Percentiles rank a stretch among this genome's conserved stretches.
phyloP scores from a whole-genome alignment of 2,797 vertebrate species.

The Pseudotriccus pelzelni region DNA sequence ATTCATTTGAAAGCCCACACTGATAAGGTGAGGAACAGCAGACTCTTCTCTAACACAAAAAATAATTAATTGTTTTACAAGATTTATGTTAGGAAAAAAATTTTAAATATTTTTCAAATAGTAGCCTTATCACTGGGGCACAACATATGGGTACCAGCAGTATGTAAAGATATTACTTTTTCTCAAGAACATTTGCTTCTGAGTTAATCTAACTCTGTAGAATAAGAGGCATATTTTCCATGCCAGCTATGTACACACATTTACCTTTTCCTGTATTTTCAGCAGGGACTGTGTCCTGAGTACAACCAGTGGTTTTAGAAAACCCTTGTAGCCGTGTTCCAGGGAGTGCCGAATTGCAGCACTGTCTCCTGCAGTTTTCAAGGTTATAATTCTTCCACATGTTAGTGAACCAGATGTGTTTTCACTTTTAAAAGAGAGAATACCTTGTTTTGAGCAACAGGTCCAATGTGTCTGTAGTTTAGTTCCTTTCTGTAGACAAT shows the following conservation, averaged over 20 bases:
- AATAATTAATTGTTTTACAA: constrained; percentile 31
- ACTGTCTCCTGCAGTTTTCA: neutral
- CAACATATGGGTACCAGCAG: neutral
- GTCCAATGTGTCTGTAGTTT: neutral
- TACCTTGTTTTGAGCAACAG: neutral
- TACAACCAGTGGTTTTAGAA: neutral
- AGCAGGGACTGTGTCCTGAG: neutral
- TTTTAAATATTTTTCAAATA: constrained; percentile 5
- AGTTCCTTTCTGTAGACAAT: neutral
- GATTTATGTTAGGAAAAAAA: constrained; percentile 46
- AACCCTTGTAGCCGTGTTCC: neutral
- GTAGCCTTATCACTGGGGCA: constrained; percentile 9
- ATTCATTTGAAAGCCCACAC: neutral
- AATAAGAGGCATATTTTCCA: neutral
- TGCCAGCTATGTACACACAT: neutral
- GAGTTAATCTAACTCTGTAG: neutral
- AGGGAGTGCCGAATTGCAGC: neutral
- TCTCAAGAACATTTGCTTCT: neutral
- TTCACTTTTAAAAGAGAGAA: neutral
- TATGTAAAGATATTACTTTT: neutral
- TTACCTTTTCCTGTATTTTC: neutral
- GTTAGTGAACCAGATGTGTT: neutral
- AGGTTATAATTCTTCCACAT: neutral
- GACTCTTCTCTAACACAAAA: neutral
- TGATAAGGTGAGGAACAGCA: neutral